These are phyloP conservation scores for Heliornis fulica DNA, from an alignment of 2,113 vertebrate genomes.

Conservation along the genomic window DNA sequence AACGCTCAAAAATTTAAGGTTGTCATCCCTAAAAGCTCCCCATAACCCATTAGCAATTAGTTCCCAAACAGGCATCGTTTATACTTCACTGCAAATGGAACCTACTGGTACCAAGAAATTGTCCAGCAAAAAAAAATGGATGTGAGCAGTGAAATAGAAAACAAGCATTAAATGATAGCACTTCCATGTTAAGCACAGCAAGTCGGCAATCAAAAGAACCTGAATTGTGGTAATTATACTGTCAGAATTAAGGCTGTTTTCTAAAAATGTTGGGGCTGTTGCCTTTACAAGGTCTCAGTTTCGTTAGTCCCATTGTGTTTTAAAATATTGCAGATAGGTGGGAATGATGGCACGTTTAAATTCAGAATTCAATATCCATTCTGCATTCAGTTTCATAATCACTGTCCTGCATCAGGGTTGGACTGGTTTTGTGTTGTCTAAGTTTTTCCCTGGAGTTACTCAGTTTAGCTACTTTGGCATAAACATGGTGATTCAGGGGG, in stretches of 20 bases:
- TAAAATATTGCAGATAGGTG: neutral
- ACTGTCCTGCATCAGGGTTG: neutral
- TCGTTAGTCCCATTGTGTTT: neutral
- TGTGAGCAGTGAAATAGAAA: neutral
- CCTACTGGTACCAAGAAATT: neutral
- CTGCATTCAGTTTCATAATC: neutral
- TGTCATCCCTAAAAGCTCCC: slow-evolving; percentile 2
- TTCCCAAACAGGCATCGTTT: slow-evolving; percentile 38
- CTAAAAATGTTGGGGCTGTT: neutral
- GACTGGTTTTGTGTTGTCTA: neutral
- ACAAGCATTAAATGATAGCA: neutral
- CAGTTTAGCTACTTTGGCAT: slow-evolving; percentile 1
- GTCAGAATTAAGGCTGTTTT: neutral
- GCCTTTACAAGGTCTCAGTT: neutral
- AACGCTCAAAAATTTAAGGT: slow-evolving; percentile 40
- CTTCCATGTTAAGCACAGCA: neutral
- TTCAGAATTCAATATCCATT: neutral
- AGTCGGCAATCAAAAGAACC: neutral
- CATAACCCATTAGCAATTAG: slow-evolving; percentile 13
- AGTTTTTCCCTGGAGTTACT: neutral
- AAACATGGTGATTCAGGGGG: slow-evolving; percentile 18
- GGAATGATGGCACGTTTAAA: neutral
- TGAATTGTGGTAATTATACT: neutral
- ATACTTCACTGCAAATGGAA: slow-evolving; percentile 7
- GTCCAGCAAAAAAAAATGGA: neutral